These are phyloP conservation scores for Limanda limanda DNA, from an alignment of 2,113 vertebrate genomes.

Conservation along the genomic window DNA sequence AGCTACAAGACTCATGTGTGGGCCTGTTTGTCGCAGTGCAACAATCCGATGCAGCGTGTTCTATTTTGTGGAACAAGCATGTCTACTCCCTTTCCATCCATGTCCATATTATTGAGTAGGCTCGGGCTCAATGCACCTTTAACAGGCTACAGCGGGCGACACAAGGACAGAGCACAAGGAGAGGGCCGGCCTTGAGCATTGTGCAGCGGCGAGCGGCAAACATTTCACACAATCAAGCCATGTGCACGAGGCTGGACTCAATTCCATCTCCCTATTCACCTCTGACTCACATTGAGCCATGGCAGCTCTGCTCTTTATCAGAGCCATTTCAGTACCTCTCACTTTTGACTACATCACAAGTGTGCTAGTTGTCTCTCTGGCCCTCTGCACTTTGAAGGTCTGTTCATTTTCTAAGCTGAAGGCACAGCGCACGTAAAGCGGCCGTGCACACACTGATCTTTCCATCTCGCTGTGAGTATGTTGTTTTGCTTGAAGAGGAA, in stretches of 20 bases:
- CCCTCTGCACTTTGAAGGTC: conserved; percentile 61
- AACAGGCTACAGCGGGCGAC: conserved; percentile 24
- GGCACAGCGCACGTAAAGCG: conserved; percentile 10
- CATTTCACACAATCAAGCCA: conserved; percentile 53
- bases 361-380: conserved; percentile 32
- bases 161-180: conserved; percentile 49
- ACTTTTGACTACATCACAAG: conserved; percentile 57
- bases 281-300: conserved; percentile 50
- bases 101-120: conserved; percentile 20
- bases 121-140: conserved; percentile 35
- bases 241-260: conserved; percentile 35
- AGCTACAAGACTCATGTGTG: conserved; percentile 13
- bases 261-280: conserved; percentile 61
- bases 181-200: conserved; percentile 64
- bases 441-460: conserved; percentile 22
- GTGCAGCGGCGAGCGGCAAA: conserved; percentile 45
- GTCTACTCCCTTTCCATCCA: conserved; percentile 16
- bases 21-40: conserved; percentile 17
- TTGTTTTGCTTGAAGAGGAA: conserved; percentile 3
- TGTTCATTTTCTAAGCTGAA: conserved; percentile 62
- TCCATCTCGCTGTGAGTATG: conserved; percentile 7
- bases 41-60: conserved; percentile 19
- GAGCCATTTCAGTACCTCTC: conserved; percentile 55
- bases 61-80: conserved; percentile 2
- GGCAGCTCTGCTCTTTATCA: conserved; percentile 75